These are phyloP conservation scores for Mesorhabditis sp. DNA, from an alignment of 2,888 invertebrate species.

Conservation along the genomic window DNA sequence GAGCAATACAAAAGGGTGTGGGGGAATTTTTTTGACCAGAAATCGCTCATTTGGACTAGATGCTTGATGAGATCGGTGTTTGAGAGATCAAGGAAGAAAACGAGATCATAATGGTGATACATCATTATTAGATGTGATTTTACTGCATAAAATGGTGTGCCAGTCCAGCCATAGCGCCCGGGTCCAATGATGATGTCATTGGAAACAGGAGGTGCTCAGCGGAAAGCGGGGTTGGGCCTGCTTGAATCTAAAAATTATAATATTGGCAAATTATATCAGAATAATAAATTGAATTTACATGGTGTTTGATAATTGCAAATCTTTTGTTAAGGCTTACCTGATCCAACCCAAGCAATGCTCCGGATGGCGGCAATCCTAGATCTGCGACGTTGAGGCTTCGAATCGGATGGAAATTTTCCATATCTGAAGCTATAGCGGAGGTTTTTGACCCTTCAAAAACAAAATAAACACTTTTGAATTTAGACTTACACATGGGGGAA, in stretches of 20 bases:
- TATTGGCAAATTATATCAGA: too few species aligned
- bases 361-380: slow-evolving; percentile 15
- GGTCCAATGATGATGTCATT: neutral
- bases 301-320: neutral
- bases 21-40: too few species aligned
- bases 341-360: slow-evolving; percentile 20
- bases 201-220: neutral
- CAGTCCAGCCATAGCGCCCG: neutral
- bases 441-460: neutral
- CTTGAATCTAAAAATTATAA: too few species aligned
- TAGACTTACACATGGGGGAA: neutral
- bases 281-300: neutral
- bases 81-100: too few species aligned
- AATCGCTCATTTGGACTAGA: too few species aligned
- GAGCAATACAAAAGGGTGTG: too few species aligned
- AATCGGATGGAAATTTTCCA: slow-evolving; percentile 6
- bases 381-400: slow-evolving; percentile 9
- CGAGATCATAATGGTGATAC: too few species aligned
- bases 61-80: too few species aligned
- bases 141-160: neutral
- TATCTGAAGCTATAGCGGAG: neutral
- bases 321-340: neutral
- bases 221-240: neutral
- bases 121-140: too few species aligned
- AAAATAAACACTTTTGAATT: too few species aligned